A percentile compares a stretch with the other conserved stretches of the same genome.
Evolutionary conservation across 2,888 invertebrate genomes (phyloP).

Genomic region (Papilio demoleus): DNA sequence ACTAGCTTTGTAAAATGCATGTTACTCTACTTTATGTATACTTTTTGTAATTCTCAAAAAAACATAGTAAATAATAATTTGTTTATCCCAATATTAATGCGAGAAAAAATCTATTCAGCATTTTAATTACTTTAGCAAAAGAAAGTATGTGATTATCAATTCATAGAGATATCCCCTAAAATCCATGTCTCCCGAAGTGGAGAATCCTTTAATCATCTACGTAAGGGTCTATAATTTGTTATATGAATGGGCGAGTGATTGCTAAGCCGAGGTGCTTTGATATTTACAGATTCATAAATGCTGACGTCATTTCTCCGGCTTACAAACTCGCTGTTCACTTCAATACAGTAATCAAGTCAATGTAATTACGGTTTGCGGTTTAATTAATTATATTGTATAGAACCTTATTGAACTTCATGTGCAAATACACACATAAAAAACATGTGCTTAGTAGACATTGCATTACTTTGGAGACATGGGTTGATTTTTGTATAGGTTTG

Average conservation of each 20-base stretch:
- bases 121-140: neutral
- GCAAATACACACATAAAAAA: neutral
- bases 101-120: neutral
- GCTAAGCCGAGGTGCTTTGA: constrained; percentile 41
- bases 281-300: constrained; percentile 40
- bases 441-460: neutral
- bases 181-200: neutral
- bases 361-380: constrained; percentile 30
- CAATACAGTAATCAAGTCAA: constrained; percentile 28
- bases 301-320: constrained; percentile 39
- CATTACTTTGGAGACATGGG: neutral
- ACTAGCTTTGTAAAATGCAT: too few species aligned
- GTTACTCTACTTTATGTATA: too few species aligned
- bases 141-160: neutral
- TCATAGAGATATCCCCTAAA: neutral
- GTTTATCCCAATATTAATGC: neutral
- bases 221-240: constrained; percentile 37
- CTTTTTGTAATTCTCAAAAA: too few species aligned
- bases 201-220: constrained; percentile 43
- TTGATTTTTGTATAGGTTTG: too few species aligned
- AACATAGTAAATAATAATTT: too few species aligned
- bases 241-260: constrained; percentile 43
- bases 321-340: constrained; percentile 24
- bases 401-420: too few species aligned
- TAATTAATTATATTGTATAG: constrained; percentile 29